A percentile compares a stretch with the other conserved stretches of the same genome.
Conservation (phyloP, 2,888 invertebrate genomes). For the Drosophila fulvimacula region DNA sequence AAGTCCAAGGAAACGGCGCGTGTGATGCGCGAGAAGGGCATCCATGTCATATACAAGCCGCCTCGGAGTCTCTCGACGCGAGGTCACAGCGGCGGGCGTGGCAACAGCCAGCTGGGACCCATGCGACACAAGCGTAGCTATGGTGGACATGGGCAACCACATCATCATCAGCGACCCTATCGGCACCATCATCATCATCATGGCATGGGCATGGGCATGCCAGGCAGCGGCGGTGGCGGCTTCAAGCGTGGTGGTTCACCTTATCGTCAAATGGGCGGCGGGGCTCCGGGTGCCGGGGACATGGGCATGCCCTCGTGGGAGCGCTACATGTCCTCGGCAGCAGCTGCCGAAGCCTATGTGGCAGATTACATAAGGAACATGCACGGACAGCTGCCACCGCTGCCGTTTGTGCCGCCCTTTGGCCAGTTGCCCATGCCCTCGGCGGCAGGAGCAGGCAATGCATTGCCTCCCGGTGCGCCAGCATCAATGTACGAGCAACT, state of each 20-base stretch:
- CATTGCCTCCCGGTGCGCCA: conserved; percentile 82
- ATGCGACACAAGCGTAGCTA: conserved; percentile 81
- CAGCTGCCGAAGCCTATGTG: conserved; percentile 93
- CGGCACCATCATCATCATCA: conserved; percentile 82
- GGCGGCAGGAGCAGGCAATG: conserved; percentile 86
- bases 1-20: conserved; percentile 94
- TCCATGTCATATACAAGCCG: conserved; percentile 84
- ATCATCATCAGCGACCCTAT: conserved; percentile 86
- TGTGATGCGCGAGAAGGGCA: conserved; percentile 85
- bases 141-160: conserved; percentile 74
- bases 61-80: conserved; percentile 85
- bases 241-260: conserved; percentile 80
- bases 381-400: conserved; percentile 93
- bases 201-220: conserved; percentile 60
- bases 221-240: conserved; percentile 68
- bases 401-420: conserved; percentile 93
- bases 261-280: conserved; percentile 73
- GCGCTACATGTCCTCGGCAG: conserved; percentile 87
- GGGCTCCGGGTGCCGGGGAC: conserved; percentile 84
- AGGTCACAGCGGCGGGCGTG: conserved; percentile 82
- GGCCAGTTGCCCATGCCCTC: conserved; percentile 88
- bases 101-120: conserved; percentile 76
- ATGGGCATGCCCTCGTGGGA: conserved; percentile 89
- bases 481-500: conserved; percentile 87
- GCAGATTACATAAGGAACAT: conserved; percentile 95